Evolutionary conservation across 2,797 vertebrate genomes (phyloP), one percentile per base, ranked within the genome.

Genomic region (Vultur gryphus): DNA sequence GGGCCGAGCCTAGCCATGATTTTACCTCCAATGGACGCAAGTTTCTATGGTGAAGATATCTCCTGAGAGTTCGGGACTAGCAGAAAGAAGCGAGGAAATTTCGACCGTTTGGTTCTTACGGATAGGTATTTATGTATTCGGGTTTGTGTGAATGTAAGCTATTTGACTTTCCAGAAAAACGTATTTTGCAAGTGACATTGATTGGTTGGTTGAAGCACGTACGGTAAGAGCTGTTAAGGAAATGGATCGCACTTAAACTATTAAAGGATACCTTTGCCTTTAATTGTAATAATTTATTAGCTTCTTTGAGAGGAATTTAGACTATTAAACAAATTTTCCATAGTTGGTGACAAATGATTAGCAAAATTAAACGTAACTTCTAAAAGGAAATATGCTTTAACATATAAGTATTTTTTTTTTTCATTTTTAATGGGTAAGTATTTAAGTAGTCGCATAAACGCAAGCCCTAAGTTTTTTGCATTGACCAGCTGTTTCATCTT

Each of bases 91-190:
- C 99, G 98, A 99, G 99, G 99, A 99, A 99, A 99, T 99, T 98
- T 99, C 99, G 97, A 98, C 99, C 99, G 98, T 99, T 99, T 99
- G 99, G 99, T 99, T 99, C 99, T 99, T 99, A 97, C 99, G 99
- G 99, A 99, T 99, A 99, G 99, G 99, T 99, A 99, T 99, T 99
- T 99, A 99, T 99, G 99, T 99, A 98, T 98, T 99, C 98, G 99
- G 99, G 99, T 99, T 99, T 99, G 99, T 99, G 99, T 99, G 99
- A 99, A 99, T 99, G 99, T 99, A 99, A 99, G 97, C 98, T 98
- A 98, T 97, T 98, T 98, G 97, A 98, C 97, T 97, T 98, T 97
- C 93, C 97, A 98, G 98, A 98, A 97, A 98, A 98, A 97, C 94
- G 8, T 97, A 97, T 97, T 98, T 98, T 96, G 95, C 98, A 97